phyloP scores from a whole-genome alignment of 2,888 invertebrate genomes.

The Lasioglossum villosulum region DNA sequence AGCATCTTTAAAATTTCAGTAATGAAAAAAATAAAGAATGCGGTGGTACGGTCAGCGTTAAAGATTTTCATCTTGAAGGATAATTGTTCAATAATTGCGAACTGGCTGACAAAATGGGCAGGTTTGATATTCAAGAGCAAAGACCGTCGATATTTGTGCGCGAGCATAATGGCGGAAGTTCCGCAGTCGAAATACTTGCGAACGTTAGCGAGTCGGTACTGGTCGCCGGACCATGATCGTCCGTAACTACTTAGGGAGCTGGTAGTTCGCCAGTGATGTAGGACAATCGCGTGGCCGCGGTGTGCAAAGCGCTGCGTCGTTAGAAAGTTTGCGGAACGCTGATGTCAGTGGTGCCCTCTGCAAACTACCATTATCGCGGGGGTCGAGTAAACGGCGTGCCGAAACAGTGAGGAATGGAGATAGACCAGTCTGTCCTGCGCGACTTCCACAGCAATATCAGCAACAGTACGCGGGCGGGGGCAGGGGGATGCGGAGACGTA shows the following conservation, averaged over 20 bases:
- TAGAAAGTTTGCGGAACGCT: constrained; percentile 33
- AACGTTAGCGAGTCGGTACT: background rate
- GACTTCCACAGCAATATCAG: background rate
- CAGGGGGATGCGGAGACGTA: background rate
- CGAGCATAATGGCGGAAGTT: background rate
- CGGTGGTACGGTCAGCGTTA: no score
- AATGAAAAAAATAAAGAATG: no score
- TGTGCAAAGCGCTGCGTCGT: constrained; percentile 22
- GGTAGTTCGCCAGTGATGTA: background rate
- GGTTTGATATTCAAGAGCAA: background rate
- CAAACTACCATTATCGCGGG: constrained; percentile 19
- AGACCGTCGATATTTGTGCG: background rate
- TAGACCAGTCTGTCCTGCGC: background rate
- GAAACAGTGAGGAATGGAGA: constrained; percentile 11
- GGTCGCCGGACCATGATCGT: constrained; percentile 9
- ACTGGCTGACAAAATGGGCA: background rate
- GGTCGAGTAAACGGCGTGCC: background rate
- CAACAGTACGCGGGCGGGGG: background rate
- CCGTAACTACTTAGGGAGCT: constrained; percentile 25
- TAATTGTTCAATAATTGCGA: background rate
- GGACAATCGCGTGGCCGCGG: constrained; percentile 10
- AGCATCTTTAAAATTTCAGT: no score
- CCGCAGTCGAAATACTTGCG: background rate
- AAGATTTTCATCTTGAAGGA: no score
- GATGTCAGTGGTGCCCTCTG: constrained; percentile 8